Percentiles rank a stretch among this genome's conserved stretches.
phyloP scores from a whole-genome alignment of 2,888 invertebrate genomes.

The Polymixis flavicincta region DNA sequence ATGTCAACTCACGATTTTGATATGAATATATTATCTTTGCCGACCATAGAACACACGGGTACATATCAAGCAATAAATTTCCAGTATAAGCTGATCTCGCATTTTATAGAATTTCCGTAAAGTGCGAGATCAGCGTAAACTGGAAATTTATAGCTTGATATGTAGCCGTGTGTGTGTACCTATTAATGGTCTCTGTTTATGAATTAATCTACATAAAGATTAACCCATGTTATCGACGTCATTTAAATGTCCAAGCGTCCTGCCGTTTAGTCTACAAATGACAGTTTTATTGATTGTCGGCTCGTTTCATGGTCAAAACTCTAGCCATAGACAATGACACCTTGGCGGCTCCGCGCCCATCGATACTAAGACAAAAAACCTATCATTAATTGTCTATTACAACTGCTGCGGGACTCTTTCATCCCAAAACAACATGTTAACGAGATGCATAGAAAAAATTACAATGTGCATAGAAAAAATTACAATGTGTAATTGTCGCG shows the following conservation, averaged over 20 bases:
- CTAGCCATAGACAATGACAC: conserved; percentile 34
- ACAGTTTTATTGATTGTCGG: conserved; percentile 44
- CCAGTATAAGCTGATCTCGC: too few species aligned
- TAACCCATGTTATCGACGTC: neutral
- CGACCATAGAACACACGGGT: neutral
- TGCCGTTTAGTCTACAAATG: conserved; percentile 22
- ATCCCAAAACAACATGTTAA: conserved; percentile 34
- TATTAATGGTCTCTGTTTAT: neutral
- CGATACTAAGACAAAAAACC: conserved; percentile 32
- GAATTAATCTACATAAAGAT: neutral
- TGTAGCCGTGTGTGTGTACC: too few species aligned
- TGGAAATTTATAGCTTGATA: too few species aligned
- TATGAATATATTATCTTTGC: neutral
- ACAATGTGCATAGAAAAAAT: neutral
- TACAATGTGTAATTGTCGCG: conserved; percentile 6
- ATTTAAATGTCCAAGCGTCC: neutral
- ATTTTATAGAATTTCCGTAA: too few species aligned
- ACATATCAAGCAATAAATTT: too few species aligned
- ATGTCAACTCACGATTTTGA: neutral
- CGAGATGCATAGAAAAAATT: conserved; percentile 10
- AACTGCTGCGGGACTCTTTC: conserved; percentile 39
- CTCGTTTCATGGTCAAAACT: conserved; percentile 1
- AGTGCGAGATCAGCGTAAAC: too few species aligned
- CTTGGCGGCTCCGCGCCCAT: conserved; percentile 23
- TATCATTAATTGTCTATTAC: conserved; percentile 40